Conservation (phyloP, 2,888 invertebrate genomes). For the Elegia similella region DNA sequence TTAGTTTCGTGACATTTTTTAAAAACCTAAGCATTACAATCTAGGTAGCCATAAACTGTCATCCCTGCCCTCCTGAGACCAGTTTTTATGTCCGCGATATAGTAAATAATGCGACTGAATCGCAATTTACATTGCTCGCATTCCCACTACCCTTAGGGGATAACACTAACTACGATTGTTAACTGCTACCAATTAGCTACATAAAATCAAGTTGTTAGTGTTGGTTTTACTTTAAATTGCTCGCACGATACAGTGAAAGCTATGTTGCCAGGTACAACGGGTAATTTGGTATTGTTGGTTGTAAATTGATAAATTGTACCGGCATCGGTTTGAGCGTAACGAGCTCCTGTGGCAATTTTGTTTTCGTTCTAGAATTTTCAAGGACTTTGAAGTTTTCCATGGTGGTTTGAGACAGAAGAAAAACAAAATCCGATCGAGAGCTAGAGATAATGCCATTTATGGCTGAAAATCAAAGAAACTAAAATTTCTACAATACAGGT, state of each 20-base stretch:
- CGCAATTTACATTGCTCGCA: neutral
- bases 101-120: neutral
- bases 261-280: neutral
- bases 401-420: too few relatives aligned
- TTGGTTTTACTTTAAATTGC: constrained; percentile 18
- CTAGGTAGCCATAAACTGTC: too few relatives aligned
- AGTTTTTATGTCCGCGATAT: neutral
- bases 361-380: neutral
- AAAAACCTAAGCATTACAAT: too few relatives aligned
- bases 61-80: too few relatives aligned
- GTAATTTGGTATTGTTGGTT: neutral
- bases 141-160: neutral
- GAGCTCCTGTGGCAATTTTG: neutral
- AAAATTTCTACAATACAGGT: too few relatives aligned
- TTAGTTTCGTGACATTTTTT: too few relatives aligned
- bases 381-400: neutral
- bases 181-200: constrained; percentile 18
- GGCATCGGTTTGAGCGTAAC: neutral
- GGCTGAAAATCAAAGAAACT: too few relatives aligned
- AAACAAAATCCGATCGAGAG: too few relatives aligned
- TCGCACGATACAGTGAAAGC: neutral
- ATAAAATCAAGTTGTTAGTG: constrained; percentile 16
- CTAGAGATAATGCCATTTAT: too few relatives aligned
- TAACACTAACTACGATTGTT: neutral
- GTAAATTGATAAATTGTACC: neutral